Evolutionary conservation across 2,113 vertebrate species (phyloP).

Genomic region (Serranochromis macrocephalus): DNA sequence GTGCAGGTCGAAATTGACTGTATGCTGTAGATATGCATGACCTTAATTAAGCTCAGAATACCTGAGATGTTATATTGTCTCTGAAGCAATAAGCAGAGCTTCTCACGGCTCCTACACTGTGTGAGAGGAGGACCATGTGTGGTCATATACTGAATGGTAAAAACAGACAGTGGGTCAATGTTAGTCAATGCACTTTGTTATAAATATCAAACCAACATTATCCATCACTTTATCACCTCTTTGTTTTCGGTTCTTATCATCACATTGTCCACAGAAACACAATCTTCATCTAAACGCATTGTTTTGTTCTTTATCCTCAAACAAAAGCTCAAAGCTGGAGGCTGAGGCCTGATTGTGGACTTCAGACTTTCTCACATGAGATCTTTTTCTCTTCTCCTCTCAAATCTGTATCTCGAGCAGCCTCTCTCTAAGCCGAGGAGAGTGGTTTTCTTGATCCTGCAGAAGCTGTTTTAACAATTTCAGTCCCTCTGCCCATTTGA

Average conservation of each 20-base stretch:
- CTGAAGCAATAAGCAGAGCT: background rate
- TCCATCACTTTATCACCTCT: background rate
- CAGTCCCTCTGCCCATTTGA: slow-evolving; percentile 13
- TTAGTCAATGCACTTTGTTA: background rate
- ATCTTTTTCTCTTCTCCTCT: background rate
- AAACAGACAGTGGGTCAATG: slow-evolving; percentile 20
- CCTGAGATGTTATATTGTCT: background rate
- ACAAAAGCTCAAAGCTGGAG: background rate
- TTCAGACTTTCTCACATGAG: slow-evolving; percentile 16
- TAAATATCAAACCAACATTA: background rate
- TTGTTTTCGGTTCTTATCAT: background rate
- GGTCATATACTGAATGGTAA: background rate
- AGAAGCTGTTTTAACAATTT: slow-evolving; percentile 46
- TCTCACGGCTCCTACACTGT: background rate
- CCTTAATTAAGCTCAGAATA: background rate
- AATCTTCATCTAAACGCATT: slow-evolving; percentile 6
- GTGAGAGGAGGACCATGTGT: background rate
- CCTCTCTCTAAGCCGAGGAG: slow-evolving; percentile 20
- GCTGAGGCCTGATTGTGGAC: background rate
- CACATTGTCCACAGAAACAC: background rate
- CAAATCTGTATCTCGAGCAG: slow-evolving; percentile 6
- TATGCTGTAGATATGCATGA: background rate
- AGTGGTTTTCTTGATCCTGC: slow-evolving; percentile 46
- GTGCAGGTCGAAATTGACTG: background rate
- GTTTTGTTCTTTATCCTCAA: slow-evolving; percentile 9